These are phyloP conservation scores for Chiridota heheva DNA, from an alignment of 35 echinoderm and acorn worm species.

Conservation along the genomic window DNA sequence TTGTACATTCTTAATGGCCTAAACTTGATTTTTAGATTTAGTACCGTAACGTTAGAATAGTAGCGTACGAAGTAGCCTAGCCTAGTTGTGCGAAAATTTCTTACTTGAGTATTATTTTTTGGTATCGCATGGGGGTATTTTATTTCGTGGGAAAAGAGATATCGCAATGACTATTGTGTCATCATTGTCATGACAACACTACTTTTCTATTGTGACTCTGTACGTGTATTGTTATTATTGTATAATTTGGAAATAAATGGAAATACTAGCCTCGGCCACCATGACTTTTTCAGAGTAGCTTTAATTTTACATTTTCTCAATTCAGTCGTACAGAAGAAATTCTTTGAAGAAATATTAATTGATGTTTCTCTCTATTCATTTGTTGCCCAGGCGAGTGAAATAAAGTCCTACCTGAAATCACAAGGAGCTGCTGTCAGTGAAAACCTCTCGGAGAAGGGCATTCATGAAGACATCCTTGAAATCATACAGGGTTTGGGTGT, in stretches of 20 bases:
- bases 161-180: too few relatives aligned
- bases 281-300: background rate
- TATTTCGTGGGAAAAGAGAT: too few relatives aligned
- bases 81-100: too few relatives aligned
- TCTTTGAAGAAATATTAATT: background rate
- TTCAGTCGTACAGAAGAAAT: background rate
- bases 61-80: too few relatives aligned
- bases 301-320: background rate
- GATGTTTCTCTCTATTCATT: background rate
- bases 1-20: too few relatives aligned
- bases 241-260: too few relatives aligned
- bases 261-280: background rate
- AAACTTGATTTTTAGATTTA: too few relatives aligned
- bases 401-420: constrained; percentile 64
- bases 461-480: constrained; percentile 62
- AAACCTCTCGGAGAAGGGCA: constrained; percentile 52
- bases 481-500: constrained; percentile 64
- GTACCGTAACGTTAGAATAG: too few relatives aligned
- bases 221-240: background rate
- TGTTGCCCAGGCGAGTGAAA: constrained; percentile 53
- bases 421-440: constrained; percentile 73
- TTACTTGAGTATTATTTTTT: too few relatives aligned
- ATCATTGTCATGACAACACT: background rate
- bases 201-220: too few relatives aligned
- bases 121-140: background rate